Evolutionary conservation across 2,888 invertebrate species (phyloP).

Genomic region (Taenaris catops): DNA sequence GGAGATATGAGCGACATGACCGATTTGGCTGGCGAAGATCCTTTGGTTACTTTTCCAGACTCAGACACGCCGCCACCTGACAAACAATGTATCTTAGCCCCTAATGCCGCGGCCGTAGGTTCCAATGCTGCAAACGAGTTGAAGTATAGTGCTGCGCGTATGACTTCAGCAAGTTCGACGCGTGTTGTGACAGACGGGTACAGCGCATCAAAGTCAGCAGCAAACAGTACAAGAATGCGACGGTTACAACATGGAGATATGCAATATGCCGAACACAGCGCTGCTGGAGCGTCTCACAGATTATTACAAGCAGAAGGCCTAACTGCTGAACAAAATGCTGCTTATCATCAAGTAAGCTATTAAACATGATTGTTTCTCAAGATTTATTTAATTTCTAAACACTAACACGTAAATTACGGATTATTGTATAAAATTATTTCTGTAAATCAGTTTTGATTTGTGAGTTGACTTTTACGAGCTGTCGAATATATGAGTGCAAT

Average conservation of each 20-base stretch:
- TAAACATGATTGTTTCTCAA: neutral
- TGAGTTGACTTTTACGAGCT: neutral
- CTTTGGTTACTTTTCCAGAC: slow-evolving; percentile 90
- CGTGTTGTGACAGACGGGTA: slow-evolving; percentile 90
- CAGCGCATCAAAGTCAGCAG: slow-evolving; percentile 83
- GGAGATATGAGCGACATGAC: slow-evolving; percentile 73
- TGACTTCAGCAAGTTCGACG: slow-evolving; percentile 85
- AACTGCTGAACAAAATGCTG: slow-evolving; percentile 91
- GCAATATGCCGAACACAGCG: slow-evolving; percentile 89
- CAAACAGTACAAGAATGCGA: slow-evolving; percentile 68
- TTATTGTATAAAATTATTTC: too few species aligned
- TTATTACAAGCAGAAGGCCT: slow-evolving; percentile 91
- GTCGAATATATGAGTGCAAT: slow-evolving; percentile 8
- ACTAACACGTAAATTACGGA: too few species aligned
- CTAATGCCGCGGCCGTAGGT: slow-evolving; percentile 58
- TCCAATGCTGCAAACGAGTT: slow-evolving; percentile 82
- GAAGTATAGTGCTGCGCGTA: slow-evolving; percentile 91
- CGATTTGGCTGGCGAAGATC: slow-evolving; percentile 76
- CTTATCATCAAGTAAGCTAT: slow-evolving; percentile 86
- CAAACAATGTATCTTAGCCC: slow-evolving; percentile 63
- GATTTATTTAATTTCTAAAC: neutral
- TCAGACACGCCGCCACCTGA: slow-evolving; percentile 85
- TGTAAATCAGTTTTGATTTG: neutral
- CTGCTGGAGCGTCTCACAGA: slow-evolving; percentile 88
- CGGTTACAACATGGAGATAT: slow-evolving; percentile 89